Base-by-base conservation (phyloP, 2,888 invertebrate species). In the Oeneis ivallda region DNA sequence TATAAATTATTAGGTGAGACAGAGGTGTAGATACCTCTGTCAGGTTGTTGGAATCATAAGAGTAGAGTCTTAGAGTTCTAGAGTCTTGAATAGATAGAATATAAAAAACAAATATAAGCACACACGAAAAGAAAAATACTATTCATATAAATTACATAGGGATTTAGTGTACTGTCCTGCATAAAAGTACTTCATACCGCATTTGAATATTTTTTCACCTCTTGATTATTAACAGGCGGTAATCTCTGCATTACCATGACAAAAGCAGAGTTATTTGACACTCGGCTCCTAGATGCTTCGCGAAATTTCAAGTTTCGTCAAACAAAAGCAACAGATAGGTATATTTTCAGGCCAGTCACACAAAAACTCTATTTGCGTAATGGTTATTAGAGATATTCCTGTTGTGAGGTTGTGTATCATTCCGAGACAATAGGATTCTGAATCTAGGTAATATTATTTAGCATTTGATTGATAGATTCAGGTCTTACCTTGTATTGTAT, bases 241-340 rank as follows among this genome's bases (percentile, higher is more conserved):
- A 58, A 58, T 34, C 8, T 17, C 47, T 34, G 45, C 34, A 58
- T 58, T 58, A 47, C 15, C 58, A 58, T 58, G 17, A 47, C 58
- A 58, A 45, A 58, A 32, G 45, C 34, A 5, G 45, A 58, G 58
- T 47, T 58, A 45, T 47, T 15, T 58, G 45, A 58, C 58, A 47
- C 41, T 43, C 56, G 19, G n/a, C 13, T 41, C 19, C 58, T 15
- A 15, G 34, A 11, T 47, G 43, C 45, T 45, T 47, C 58, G 2
- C 13, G n/a, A 34, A 17, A 11, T 47, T 58, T 47, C 58, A 45
- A 45, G 32, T 34, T 58, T 57, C 47, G n/a, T 47, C 15, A 47
- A 34, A 45, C 10, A 58, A 45, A 45, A 32, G 15, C 34, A 58
- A 34, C 32, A 7, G 17, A 26, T 15, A 15, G 9, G 6, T 34